Conservation (phyloP, 2,113 vertebrate species). For the Morphnarchus princeps region DNA sequence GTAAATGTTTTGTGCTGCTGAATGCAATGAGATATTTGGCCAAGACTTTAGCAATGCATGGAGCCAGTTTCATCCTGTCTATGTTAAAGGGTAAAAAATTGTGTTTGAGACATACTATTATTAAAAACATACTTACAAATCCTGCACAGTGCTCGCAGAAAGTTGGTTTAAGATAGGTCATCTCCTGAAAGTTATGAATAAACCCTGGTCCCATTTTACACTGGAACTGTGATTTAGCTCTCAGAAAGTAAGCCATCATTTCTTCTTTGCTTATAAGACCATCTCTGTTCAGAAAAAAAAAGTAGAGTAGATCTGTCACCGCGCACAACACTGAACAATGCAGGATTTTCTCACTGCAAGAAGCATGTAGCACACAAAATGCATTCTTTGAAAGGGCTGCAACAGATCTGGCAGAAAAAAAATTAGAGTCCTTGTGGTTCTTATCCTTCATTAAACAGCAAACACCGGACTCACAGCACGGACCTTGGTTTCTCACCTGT, state of each 20-base stretch:
- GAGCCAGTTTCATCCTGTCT: not conserved
- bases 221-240: constrained; percentile 93
- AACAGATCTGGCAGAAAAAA: not conserved
- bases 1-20: not conserved
- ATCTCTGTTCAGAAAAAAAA: constrained; percentile 76
- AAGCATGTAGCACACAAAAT: not conserved
- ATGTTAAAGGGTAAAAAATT: not conserved
- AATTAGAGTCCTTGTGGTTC: not conserved
- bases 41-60: not conserved
- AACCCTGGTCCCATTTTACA: constrained; percentile 98
- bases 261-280: constrained; percentile 97
- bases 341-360: not conserved
- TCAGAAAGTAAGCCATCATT: constrained; percentile 97
- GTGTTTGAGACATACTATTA: not conserved
- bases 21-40: not conserved
- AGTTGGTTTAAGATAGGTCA: constrained; percentile 96
- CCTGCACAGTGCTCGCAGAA: constrained; percentile 98
- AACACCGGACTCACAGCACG: fast-evolving
- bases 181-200: constrained; percentile 95
- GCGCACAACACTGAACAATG: not conserved
- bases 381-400: not conserved
- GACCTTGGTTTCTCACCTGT: not conserved
- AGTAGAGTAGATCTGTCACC: not conserved
- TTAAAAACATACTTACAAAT: constrained; percentile 86
- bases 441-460: not conserved